A percentile compares a stretch with the other conserved stretches of the same genome.
Conservation (phyloP, 2,888 invertebrate genomes). For the Xanthorhoe spadicearia region DNA sequence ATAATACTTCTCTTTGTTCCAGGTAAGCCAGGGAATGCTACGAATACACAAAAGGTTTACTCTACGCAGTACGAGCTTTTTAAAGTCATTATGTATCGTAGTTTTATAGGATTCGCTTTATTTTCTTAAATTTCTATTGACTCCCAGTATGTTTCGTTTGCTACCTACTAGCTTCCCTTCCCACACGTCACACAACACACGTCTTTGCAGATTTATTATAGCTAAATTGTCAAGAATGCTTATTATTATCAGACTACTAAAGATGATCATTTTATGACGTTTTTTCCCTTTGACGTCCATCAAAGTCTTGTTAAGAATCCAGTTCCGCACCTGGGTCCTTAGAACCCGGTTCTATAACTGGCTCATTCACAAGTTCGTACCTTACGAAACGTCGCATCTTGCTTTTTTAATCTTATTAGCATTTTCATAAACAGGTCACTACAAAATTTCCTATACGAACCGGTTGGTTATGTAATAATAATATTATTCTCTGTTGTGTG, state of each 20-base stretch:
- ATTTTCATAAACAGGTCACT: conserved; percentile 20
- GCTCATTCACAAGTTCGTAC: conserved; percentile 1
- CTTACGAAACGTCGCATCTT: neutral
- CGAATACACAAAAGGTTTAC: neutral
- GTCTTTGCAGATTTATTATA: conserved; percentile 26
- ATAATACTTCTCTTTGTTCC: conserved; percentile 68
- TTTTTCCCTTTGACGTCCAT: neutral
- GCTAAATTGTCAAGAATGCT: conserved; percentile 3
- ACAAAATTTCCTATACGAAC: conserved; percentile 11
- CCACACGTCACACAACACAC: conserved; percentile 2
- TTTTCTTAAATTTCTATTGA: too few species aligned
- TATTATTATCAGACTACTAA: conserved; percentile 3
- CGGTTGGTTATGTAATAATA: conserved; percentile 17
- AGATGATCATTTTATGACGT: conserved; percentile 2
- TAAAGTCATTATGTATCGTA: neutral
- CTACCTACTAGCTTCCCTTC: neutral
- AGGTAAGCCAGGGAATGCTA: conserved; percentile 65
- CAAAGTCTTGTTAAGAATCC: conserved; percentile 7
- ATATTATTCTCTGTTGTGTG: conserved; percentile 31
- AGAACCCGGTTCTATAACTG: neutral
- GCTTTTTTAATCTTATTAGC: conserved; percentile 12
- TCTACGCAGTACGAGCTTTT: neutral
- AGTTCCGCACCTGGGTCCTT: conserved; percentile 6
- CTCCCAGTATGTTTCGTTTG: neutral
- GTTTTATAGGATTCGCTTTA: neutral